These are phyloP conservation scores for Grammomys dolichurus DNA, from an alignment of 2,113 vertebrate species.

Conservation along the genomic window DNA sequence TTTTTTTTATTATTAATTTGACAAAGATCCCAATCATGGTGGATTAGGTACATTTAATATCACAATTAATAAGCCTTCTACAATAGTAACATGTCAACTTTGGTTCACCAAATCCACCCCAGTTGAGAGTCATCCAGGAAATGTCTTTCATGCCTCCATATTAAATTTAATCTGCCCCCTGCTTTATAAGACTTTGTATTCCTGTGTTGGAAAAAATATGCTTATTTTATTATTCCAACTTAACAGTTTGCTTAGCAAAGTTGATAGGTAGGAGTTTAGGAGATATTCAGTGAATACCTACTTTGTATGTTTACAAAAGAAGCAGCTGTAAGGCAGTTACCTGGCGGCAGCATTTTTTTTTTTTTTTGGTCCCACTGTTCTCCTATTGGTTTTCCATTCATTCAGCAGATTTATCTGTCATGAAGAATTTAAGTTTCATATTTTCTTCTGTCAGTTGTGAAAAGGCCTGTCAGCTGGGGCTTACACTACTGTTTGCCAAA, in stretches of 20 bases:
- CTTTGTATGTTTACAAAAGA: constrained; percentile 81
- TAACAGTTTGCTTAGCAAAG: constrained; percentile 81
- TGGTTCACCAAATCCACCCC: constrained; percentile 86
- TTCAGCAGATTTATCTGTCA: constrained; percentile 95
- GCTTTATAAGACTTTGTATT: constrained; percentile 83
- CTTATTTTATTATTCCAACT: constrained; percentile 74
- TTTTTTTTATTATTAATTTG: constrained; percentile 60
- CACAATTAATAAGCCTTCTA: constrained; percentile 90
- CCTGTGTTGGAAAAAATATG: constrained; percentile 82
- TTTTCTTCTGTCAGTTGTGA: constrained; percentile 96
- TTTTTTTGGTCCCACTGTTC: constrained; percentile 73
- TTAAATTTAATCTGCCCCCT: constrained; percentile 93
- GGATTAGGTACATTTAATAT: constrained; percentile 90
- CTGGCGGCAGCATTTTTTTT: background rate
- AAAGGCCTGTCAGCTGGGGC: constrained; percentile 98
- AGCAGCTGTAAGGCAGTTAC: constrained; percentile 79
- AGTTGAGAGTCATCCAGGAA: constrained; percentile 92
- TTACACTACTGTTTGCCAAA: constrained; percentile 95
- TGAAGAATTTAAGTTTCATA: constrained; percentile 99
- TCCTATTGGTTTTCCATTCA: constrained; percentile 89
- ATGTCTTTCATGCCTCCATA: constrained; percentile 93
- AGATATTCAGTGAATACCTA: constrained; percentile 79
- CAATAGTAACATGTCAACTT: constrained; percentile 88
- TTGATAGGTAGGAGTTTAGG: constrained; percentile 79
- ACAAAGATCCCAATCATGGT: constrained; percentile 86